Evolutionary conservation across 2,113 vertebrate species (phyloP).

Genomic region (Prinia subflava): DNA sequence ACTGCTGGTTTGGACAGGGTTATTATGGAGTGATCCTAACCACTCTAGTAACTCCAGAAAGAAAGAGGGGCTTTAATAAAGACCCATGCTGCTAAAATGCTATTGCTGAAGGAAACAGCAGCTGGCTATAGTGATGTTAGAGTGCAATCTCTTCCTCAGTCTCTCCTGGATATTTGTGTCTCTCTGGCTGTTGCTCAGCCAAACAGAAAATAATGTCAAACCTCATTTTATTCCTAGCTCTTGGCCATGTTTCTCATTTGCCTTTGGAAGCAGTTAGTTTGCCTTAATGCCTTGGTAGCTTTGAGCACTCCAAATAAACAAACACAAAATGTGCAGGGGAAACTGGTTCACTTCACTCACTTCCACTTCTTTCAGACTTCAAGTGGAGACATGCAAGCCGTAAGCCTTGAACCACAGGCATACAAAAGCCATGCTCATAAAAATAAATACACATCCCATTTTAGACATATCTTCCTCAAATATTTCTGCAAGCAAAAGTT

Average conservation of each 20-base stretch:
- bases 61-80: neutral
- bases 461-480: neutral
- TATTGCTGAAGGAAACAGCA: neutral
- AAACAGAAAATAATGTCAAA: neutral
- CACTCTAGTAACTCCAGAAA: neutral
- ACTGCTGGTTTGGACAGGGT: neutral
- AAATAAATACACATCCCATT: neutral
- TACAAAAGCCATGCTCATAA: neutral
- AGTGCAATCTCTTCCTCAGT: neutral
- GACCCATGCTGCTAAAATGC: neutral
- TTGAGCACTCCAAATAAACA: neutral
- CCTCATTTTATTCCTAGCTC: neutral
- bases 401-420: neutral
- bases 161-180: neutral
- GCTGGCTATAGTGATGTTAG: accelerated
- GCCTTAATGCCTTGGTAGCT: neutral
- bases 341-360: neutral
- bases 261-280: neutral
- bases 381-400: neutral
- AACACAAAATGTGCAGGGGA: neutral
- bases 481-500: neutral
- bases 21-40: neutral
- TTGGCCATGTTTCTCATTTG: neutral
- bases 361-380: neutral
- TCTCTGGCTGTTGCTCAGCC: neutral